phyloP scores from a whole-genome alignment of 2,113 vertebrate genomes.

The Mustelus asterias region DNA sequence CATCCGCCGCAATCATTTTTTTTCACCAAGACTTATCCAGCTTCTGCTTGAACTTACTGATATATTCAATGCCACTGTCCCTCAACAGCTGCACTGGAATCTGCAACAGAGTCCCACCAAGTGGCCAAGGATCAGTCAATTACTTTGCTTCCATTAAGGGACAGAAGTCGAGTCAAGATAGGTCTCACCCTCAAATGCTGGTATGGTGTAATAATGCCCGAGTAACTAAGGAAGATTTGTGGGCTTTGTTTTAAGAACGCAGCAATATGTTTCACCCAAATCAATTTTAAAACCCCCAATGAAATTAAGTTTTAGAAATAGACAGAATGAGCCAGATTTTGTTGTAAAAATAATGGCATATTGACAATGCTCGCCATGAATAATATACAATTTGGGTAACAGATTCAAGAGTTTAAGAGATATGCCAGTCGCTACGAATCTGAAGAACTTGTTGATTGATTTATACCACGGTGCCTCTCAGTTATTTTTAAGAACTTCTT shows the following conservation, averaged over 20 bases:
- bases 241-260: neutral
- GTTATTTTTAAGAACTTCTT: too few species aligned
- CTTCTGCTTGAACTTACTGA: neutral
- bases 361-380: too few species aligned
- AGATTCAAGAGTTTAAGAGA: too few species aligned
- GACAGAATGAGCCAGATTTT: neutral
- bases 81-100: neutral
- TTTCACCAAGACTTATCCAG: neutral
- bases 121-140: neutral
- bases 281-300: neutral
- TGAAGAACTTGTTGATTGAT: too few species aligned
- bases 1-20: neutral
- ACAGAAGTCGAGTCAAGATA: neutral
- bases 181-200: neutral
- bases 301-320: neutral
- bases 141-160: neutral
- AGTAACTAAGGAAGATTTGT: neutral
- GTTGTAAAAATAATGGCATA: too few species aligned
- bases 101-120: neutral
- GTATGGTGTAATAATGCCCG: neutral
- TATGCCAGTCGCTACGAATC: too few species aligned
- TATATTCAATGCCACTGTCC: neutral
- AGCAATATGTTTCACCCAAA: neutral
- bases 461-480: too few species aligned
- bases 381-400: too few species aligned